Evolutionary conservation across 2,797 vertebrate genomes (phyloP), one percentile per base, ranked within the genome.

Genomic region (Yasuhikotakia modesta): DNA sequence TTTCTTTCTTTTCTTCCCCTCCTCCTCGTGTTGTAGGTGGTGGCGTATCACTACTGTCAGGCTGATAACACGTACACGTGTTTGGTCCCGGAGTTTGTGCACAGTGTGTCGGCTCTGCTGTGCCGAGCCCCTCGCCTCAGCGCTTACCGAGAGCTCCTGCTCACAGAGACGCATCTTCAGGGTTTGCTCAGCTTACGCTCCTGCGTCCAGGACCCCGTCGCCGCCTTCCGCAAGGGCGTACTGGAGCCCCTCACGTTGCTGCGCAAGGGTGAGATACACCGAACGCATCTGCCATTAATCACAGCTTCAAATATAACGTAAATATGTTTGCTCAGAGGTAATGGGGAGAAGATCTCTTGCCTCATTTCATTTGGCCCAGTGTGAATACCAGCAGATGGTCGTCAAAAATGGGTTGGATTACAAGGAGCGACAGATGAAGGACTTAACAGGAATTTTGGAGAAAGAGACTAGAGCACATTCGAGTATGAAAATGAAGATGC

Each of bases 21-120:
- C 19, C 21, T 13, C 58, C 16, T 24, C 46, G 14, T 81, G 69
- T 30, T 67, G 43, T 85, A 99, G 98, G 98, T 99, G 0, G 95
- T 99, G 48, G 96, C 97, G 8, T 99, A 99, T 82, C 98, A 99
- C 87, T 99, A 98, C 88, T 99, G 98, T 86, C 98, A 99, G 88
- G 97, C 98, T 0, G 98, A 99, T 87, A 99, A 99, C 91, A 97
- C 98, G 0, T 99, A 99, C 91, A 99, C 98, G 0, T 99, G 98
- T 83, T 94, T 99, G 14, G 98, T 99, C 35, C 97, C 98, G 0
- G 98, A 99, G 87, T 97, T 99, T 0, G 98, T 99, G 79, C 98
- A 99, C 91, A 99, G 97, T n/a, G 81, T 97, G 6, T 95, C 97
- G 0, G 97, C 98, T 63, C 85, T 99, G 82, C 92, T 99, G 32